Evolutionary conservation across 2,888 invertebrate species (phyloP).

Genomic region (Sturmia bella): DNA sequence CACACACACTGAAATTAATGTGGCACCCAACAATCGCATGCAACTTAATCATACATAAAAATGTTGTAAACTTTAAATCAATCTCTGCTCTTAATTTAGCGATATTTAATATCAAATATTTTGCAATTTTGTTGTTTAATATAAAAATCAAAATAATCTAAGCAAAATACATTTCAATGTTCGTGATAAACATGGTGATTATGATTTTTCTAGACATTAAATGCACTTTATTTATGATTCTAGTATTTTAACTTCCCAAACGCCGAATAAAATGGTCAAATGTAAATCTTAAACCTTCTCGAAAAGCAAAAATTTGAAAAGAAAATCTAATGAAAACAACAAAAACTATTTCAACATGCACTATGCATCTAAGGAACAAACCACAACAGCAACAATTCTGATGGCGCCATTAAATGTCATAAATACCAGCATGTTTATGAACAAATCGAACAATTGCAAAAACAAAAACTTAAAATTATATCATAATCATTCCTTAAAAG

Average conservation of each 20-base stretch:
- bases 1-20: too few relatives aligned
- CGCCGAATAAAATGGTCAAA: constrained; percentile 15
- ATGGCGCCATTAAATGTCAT: constrained; percentile 69
- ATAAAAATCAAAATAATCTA: constrained; percentile 22
- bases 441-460: constrained; percentile 43
- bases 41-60: constrained; percentile 52
- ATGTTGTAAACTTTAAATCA: constrained; percentile 41
- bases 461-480: constrained; percentile 15
- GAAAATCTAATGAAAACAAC: constrained; percentile 21
- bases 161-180: constrained; percentile 56
- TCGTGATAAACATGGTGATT: constrained; percentile 65
- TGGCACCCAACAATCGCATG: constrained; percentile 52
- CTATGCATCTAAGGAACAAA: constrained; percentile 45
- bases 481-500: constrained; percentile 23
- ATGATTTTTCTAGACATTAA: constrained; percentile 66
- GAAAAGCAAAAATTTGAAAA: neutral
- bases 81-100: constrained; percentile 41
- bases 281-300: constrained; percentile 27
- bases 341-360: constrained; percentile 39
- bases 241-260: constrained; percentile 9
- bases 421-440: constrained; percentile 60
- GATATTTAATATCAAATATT: constrained; percentile 57
- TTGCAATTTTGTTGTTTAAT: constrained; percentile 25
- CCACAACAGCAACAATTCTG: constrained; percentile 63
- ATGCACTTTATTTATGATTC: constrained; percentile 63